Conservation (phyloP, 2,113 vertebrate species). For the Phoenicopterus ruber region DNA sequence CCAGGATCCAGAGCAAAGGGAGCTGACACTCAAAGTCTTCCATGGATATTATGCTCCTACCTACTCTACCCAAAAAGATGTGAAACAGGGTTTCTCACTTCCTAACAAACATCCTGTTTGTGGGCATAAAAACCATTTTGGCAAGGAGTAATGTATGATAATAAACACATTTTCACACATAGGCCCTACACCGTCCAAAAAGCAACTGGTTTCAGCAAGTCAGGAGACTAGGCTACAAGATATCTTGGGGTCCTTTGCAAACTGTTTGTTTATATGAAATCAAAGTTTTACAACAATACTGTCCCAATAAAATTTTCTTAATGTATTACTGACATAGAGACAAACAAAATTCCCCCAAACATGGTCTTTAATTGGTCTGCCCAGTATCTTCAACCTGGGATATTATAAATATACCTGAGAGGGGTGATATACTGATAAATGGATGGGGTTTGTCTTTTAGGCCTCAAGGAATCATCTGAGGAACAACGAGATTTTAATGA, state of each 20-base stretch:
- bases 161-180: background rate
- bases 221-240: background rate
- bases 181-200: background rate
- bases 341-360: background rate
- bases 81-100: background rate
- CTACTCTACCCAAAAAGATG: background rate
- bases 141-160: background rate
- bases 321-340: background rate
- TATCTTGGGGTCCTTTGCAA: background rate
- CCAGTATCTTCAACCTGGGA: background rate
- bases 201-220: background rate
- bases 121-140: background rate
- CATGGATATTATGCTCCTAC: background rate
- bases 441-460: background rate
- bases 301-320: background rate
- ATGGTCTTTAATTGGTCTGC: background rate
- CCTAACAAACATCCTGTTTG: background rate
- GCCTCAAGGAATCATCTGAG: background rate
- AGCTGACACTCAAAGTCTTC: background rate
- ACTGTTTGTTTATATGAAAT: background rate
- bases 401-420: background rate
- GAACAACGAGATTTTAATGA: conserved; percentile 23
- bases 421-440: background rate
- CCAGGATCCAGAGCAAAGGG: background rate
- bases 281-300: background rate